These are phyloP conservation scores for Caenorhabditis wallacei DNA, from an alignment of 2,888 invertebrate genomes.

Conservation along the genomic window DNA sequence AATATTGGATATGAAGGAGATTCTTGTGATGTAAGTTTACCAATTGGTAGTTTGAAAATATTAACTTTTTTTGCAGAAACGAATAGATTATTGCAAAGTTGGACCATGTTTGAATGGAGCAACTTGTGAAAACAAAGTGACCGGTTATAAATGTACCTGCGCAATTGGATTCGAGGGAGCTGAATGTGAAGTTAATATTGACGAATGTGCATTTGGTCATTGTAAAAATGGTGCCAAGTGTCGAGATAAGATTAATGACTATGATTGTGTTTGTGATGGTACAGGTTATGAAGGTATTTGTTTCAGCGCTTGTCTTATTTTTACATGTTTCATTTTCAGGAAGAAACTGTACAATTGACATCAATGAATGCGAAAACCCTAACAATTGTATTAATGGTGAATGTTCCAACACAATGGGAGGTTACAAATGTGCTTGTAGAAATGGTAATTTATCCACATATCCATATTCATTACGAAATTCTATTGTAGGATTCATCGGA, in stretches of 20 bases:
- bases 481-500: slow-evolving; percentile 69
- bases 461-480: background rate
- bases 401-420: slow-evolving; percentile 79
- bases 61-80: slow-evolving; percentile 65
- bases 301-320: no score
- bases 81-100: slow-evolving; percentile 77
- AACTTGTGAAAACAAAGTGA: slow-evolving; percentile 90
- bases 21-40: slow-evolving; percentile 70
- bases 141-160: slow-evolving; percentile 85
- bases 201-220: slow-evolving; percentile 77
- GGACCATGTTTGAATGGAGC: slow-evolving; percentile 86
- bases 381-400: slow-evolving; percentile 78
- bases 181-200: slow-evolving; percentile 79
- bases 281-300: slow-evolving; percentile 77
- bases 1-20: slow-evolving; percentile 72
- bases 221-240: slow-evolving; percentile 78
- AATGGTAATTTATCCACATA: slow-evolving; percentile 55
- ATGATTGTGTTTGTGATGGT: slow-evolving; percentile 78
- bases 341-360: slow-evolving; percentile 77
- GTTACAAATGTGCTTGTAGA: slow-evolving; percentile 76
- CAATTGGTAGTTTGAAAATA: background rate
- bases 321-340: slow-evolving; percentile 67
- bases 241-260: slow-evolving; percentile 79
- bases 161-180: slow-evolving; percentile 78
- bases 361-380: slow-evolving; percentile 78